Base-by-base conservation (phyloP, 2,888 invertebrate genomes). In the Halictus quadricinctus region DNA sequence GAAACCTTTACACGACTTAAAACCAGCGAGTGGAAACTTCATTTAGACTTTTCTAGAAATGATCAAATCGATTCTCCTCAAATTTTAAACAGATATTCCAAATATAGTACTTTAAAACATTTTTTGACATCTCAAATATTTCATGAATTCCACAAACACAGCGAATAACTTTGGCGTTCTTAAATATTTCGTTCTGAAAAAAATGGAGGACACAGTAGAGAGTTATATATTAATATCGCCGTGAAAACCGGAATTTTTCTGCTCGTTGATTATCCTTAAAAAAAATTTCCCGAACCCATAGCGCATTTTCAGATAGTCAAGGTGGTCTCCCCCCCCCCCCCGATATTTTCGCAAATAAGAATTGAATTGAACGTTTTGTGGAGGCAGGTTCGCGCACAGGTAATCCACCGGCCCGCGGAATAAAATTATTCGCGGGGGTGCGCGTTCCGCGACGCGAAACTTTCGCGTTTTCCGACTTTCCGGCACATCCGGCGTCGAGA, bases 381-480 rank as follows among this genome's bases (percentile, higher is more conserved):
- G 3, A 36, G 12, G 12, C 48, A 58, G n/a, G 18, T 5, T 29
- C 46, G 64, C 1, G 21, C 69, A n/a, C 21, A 25, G 36, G 25
- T 48, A 43, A 66, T 41, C 41, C n/a, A 21, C 21, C 46, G 46
- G 48, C 15, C 64, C 29, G 18, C 36, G 21, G 46, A 18, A 54
- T 36, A 25, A 66, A 84, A 82, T 79, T 76, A 79, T 70, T 21
- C n/a, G 46, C 41, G 25, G 29, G 18, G 18, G 36, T 10, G 13
- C 21, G 46, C 69, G 58, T 74, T 43, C 46, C 15, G 78, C 21
- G 66, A 54, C 50, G 60, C 43, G 78, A 84, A 76, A 82, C 43
- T 73, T 76, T 29, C 64, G 29, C 64, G 60, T 69, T 58, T 73
- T 36, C 29, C 29, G 48, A 69, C 64, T 46, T 72, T 79, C 50